Conservation (phyloP, 2,113 vertebrate species). For the Stigmatopora argus region DNA sequence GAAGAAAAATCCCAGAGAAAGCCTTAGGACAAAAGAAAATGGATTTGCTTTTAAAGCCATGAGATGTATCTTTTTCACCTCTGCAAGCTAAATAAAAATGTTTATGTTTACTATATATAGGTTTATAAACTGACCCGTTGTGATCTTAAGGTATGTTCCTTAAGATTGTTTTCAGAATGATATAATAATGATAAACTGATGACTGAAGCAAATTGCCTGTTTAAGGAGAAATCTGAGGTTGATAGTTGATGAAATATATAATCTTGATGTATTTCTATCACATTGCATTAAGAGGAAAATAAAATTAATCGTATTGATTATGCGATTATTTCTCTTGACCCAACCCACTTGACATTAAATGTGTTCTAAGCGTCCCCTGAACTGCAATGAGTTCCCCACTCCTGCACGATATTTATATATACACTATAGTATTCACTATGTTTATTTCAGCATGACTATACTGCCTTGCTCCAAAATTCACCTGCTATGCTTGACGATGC, state of each 20-base stretch:
- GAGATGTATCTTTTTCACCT: too few relatives aligned
- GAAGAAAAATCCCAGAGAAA: too few relatives aligned
- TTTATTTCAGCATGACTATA: neutral
- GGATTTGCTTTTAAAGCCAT: too few relatives aligned
- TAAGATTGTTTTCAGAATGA: too few relatives aligned
- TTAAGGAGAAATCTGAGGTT: neutral
- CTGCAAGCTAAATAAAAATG: too few relatives aligned
- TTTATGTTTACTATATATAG: too few relatives aligned
- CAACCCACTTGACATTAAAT: neutral
- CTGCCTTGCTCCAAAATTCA: neutral
- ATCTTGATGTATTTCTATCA: neutral
- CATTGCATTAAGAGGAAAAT: neutral
- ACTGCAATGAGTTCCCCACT: neutral
- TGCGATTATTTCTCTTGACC: neutral
- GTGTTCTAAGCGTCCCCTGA: neutral
- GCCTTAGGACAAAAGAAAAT: too few relatives aligned
- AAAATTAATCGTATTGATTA: neutral
- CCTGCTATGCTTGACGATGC: neutral
- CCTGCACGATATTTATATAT: neutral
- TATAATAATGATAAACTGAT: too few relatives aligned
- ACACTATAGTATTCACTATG: neutral
- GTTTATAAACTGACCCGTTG: too few relatives aligned
- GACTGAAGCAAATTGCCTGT: neutral
- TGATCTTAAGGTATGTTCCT: too few relatives aligned
- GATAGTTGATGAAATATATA: neutral